Base-by-base conservation (phyloP, 2,797 vertebrate species). In the Pitangus sulphuratus region DNA sequence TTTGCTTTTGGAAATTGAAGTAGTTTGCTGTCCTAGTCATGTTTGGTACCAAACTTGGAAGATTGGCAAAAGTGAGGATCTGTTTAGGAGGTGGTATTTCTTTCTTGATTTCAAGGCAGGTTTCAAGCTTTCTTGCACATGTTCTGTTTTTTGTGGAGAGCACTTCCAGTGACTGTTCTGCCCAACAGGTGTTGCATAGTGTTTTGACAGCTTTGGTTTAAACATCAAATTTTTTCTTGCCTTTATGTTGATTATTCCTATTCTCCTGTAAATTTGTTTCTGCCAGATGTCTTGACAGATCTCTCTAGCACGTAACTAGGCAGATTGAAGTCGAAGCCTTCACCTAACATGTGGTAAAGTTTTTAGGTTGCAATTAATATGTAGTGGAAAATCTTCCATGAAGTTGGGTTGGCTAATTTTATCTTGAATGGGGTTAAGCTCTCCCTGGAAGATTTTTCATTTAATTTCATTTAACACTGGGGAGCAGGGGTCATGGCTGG, bases 121-220 rank as follows among this genome's bases (percentile, higher is more conserved):
- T 75, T 91, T 74, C 17, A 35, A 56, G 35, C 25, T 40, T 69
- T 28, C 26, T 85, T 74, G 14, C 6, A 22, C 51, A 20, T 50
- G 9, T 82, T n/a, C 12, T 58, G 1, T 84, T 71, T 70, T 60
- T 65, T 87, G 37, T 60, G 68, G 48, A 35, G 84, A 48, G 30
- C 1, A 12, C 37, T 95, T 90, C 10, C n/a, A 70, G 25, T 69
- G 71, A 70, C 31, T 84, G 31, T 76, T 92, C 54, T 81, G 45
- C 79, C 37, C 21, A 78, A 14, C 7, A 20, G 12, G 24, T 82
- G 30, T 61, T 92, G 22, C 28, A 44, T 84, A 65, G 25, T 39
- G 20, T 89, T 93, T 92, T 71, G n/a, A n/a, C 35, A 85, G 26
- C 45, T 88, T 89, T 69, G 45, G 11, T 92, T 94, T 71, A 69